phyloP scores from a whole-genome alignment of 1,140 invertebrate species.

The Ceratina australensis region DNA sequence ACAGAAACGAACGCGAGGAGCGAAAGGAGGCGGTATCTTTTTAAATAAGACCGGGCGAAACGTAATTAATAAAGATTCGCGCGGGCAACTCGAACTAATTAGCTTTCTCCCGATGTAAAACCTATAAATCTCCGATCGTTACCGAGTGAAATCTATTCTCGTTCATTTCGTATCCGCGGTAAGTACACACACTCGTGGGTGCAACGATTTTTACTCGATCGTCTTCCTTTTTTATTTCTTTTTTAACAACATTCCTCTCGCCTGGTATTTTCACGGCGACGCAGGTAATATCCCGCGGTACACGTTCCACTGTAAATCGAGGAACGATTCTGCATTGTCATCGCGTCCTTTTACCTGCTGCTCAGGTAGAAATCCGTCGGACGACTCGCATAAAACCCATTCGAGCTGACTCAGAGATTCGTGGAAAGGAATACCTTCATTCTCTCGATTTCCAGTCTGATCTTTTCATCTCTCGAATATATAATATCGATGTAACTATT shows the following conservation, averaged over 20 bases:
- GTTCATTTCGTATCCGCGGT: not conserved
- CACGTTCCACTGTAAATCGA: not conserved
- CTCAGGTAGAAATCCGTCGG: conserved; percentile 11
- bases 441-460: conserved; percentile 27
- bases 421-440: conserved; percentile 40
- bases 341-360: conserved; percentile 21
- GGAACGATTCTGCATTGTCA: conserved; percentile 24
- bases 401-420: conserved; percentile 48
- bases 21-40: not conserved
- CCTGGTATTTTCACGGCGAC: not conserved
- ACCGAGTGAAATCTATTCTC: not conserved
- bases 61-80: conserved; percentile 31
- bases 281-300: conserved; percentile 23
- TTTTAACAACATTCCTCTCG: not conserved
- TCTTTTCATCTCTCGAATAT: not conserved
- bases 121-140: conserved; percentile 5
- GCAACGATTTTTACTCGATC: not conserved
- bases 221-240: not conserved
- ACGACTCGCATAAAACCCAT: conserved; percentile 11
- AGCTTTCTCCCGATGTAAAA: conserved; percentile 14
- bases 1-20: not conserved
- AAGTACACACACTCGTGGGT: not conserved
- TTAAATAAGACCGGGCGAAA: conserved; percentile 7
- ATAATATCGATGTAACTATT: not conserved
- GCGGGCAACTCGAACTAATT: conserved; percentile 31